These are phyloP conservation scores for Acestrorhynchus altus DNA, from an alignment of 2,797 vertebrate species.

Conservation along the genomic window DNA sequence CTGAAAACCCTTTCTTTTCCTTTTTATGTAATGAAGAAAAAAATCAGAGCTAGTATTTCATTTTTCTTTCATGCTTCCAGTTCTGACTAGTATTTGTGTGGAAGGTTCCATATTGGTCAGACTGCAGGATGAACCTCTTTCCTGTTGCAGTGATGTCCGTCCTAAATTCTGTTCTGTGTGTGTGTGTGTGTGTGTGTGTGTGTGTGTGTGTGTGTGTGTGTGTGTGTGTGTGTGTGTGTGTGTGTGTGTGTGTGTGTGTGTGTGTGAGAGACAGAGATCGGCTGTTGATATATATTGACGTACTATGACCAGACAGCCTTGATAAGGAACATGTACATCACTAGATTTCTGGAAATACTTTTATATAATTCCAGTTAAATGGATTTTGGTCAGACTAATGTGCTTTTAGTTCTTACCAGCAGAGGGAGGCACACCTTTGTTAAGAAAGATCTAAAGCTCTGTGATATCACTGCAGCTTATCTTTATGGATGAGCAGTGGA, in stretches of 20 bases:
- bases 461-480: not conserved
- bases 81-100: not conserved
- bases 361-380: not conserved
- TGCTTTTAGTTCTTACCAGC: constrained; percentile 3
- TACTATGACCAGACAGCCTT: too few species aligned
- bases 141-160: constrained; percentile 42
- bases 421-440: not conserved
- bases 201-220: too few species aligned
- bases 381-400: not conserved
- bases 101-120: constrained; percentile 5
- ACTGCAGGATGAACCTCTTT: constrained; percentile 31
- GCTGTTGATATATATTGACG: too few species aligned
- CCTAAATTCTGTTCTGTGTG: not conserved
- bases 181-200: too few species aligned
- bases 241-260: too few species aligned
- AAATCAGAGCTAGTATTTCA: not conserved
- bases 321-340: too few species aligned
- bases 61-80: not conserved
- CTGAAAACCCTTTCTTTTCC: too few species aligned
- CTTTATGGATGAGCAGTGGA: not conserved
- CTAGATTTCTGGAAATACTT: not conserved
- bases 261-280: too few species aligned
- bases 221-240: too few species aligned
- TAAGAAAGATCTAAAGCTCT: not conserved
- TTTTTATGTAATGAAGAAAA: too few species aligned